A percentile compares a stretch with the other conserved stretches of the same genome.
phyloP scores from a whole-genome alignment of 2,113 vertebrate species.

The Poecile atricapillus region DNA sequence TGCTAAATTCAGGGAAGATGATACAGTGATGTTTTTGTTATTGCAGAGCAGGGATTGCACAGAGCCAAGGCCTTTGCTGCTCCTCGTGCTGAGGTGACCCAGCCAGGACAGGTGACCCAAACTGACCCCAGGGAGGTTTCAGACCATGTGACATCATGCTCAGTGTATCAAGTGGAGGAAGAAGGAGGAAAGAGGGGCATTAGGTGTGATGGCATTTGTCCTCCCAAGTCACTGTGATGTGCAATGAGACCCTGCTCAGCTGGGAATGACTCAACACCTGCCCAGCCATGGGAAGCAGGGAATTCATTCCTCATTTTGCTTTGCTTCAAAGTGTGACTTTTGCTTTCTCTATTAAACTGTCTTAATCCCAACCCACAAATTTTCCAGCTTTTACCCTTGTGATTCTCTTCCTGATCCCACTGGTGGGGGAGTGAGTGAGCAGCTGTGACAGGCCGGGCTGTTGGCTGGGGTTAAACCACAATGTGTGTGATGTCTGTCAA shows the following conservation, averaged over 20 bases:
- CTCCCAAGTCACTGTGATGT: rapidly evolving
- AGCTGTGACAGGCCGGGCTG: rapidly evolving
- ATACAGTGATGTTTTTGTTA: neutral
- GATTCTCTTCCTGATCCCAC: neutral
- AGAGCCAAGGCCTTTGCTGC: neutral
- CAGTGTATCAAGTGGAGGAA: rapidly evolving
- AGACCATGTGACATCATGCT: neutral
- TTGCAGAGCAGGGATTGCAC: neutral
- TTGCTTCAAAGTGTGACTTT: neutral
- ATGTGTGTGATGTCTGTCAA: neutral
- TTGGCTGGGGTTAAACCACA: neutral
- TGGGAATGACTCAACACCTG: neutral
- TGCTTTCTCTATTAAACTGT: neutral
- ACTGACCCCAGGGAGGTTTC: rapidly evolving
- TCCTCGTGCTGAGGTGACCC: neutral
- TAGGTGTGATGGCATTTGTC: neutral
- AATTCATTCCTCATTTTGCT: neutral
- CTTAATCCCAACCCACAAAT: neutral
- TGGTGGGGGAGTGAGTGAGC: neutral
- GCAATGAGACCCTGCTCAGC: neutral
- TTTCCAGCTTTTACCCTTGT: neutral
- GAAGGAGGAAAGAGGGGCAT: neutral
- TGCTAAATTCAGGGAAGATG: neutral
- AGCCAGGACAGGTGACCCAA: neutral
- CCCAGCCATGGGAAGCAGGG: neutral